Evolutionary conservation across 2,797 vertebrate genomes (phyloP).

Genomic region (Momotus momota): DNA sequence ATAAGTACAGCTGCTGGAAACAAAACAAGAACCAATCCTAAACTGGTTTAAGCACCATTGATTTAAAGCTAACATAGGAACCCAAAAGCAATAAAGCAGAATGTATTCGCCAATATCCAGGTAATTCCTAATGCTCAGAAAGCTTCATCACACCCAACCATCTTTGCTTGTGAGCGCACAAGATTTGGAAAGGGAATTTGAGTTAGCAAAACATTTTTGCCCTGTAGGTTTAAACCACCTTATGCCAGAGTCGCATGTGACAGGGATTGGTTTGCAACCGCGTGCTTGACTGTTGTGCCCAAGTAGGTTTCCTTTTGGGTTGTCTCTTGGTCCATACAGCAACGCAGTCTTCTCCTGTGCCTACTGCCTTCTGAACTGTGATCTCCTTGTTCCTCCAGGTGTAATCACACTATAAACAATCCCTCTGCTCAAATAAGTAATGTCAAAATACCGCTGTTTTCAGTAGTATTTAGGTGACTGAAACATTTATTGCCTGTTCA

Average conservation of each 20-base stretch:
- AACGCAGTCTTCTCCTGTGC: too few species aligned
- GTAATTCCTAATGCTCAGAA: neutral
- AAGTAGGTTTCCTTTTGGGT: too few species aligned
- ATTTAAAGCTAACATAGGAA: neutral
- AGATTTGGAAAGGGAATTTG: neutral
- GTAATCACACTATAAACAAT: neutral
- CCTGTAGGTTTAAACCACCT: neutral
- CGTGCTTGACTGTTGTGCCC: too few species aligned
- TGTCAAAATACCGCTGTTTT: neutral
- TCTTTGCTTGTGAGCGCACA: neutral
- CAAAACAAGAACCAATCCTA: neutral
- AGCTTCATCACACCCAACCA: neutral
- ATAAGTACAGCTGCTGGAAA: neutral
- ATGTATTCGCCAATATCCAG: neutral
- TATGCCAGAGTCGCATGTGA: too few species aligned
- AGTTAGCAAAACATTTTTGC: neutral
- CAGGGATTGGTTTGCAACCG: too few species aligned
- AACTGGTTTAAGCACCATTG: neutral
- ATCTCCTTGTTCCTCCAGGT: too few species aligned
- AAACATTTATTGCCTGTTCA: neutral
- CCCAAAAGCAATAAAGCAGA: neutral
- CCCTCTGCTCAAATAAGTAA: neutral
- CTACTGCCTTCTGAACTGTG: too few species aligned
- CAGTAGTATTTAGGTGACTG: neutral
- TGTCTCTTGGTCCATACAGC: too few species aligned